Percentiles rank a stretch among this genome's conserved stretches.
Conservation (phyloP, 2,888 invertebrate species). For the Melieria crassipennis region DNA sequence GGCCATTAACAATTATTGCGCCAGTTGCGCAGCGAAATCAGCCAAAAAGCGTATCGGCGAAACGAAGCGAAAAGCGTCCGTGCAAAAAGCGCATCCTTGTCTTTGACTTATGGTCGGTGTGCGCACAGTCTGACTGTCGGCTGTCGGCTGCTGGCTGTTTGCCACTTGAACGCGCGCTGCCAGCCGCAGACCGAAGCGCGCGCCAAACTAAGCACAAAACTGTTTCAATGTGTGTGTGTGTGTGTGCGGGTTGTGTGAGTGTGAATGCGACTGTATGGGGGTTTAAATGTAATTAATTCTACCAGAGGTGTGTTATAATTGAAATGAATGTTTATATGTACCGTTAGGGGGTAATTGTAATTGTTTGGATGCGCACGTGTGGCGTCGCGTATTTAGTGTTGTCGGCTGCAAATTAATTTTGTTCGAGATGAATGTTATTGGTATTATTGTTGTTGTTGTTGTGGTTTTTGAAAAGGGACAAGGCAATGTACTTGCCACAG, state of each 20-base stretch:
- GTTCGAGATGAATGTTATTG: no score
- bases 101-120: not conserved
- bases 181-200: not conserved
- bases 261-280: not conserved
- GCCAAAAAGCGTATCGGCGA: not conserved
- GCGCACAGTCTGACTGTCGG: not conserved
- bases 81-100: not conserved
- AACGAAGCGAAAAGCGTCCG: not conserved
- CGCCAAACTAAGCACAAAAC: not conserved
- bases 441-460: not conserved
- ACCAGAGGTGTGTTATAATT: conserved; percentile 21
- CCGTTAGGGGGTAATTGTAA: no score
- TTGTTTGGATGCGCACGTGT: no score
- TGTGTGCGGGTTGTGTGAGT: not conserved
- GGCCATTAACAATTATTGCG: conserved; percentile 24
- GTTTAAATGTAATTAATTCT: conserved; percentile 27
- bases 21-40: not conserved
- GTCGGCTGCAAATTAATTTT: no score
- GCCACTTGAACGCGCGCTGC: not conserved
- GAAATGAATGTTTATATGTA: conserved; percentile 6
- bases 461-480: not conserved
- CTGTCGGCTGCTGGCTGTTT: not conserved
- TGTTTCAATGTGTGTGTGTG: not conserved
- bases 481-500: not conserved
- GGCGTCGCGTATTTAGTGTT: no score